Conservation (phyloP, 2,113 vertebrate genomes). For the Trinectes maculatus region DNA sequence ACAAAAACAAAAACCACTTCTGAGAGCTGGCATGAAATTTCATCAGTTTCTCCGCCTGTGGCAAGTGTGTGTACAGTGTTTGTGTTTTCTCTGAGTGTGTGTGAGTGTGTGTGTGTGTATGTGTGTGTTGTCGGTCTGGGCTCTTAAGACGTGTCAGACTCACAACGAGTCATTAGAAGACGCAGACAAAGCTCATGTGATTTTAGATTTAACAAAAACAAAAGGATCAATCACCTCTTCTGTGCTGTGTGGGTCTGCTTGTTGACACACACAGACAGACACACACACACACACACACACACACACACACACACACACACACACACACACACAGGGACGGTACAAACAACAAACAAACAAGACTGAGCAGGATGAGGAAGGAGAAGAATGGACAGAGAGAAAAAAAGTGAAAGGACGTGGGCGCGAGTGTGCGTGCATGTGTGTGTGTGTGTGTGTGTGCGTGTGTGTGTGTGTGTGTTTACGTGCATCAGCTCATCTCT, state of each 20-base stretch:
- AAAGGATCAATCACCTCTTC: no score
- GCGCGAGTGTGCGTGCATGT: no score
- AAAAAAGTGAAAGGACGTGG: no score
- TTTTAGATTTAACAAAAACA: conserved; percentile 35
- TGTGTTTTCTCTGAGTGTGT: conserved; percentile 4
- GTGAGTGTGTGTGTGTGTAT: background rate
- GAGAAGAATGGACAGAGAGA: no score
- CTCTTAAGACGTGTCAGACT: conserved; percentile 3
- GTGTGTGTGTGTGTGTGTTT: background rate
- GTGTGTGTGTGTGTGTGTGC: conserved; percentile 4
- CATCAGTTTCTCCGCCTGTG: conserved; percentile 45
- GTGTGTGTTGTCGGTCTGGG: background rate
- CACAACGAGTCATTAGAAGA: conserved; percentile 11
- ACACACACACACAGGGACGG: no score
- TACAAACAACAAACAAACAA: no score
- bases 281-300: no score
- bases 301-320: no score
- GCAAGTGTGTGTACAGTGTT: conserved; percentile 26
- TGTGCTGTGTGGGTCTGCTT: conserved; percentile 26
- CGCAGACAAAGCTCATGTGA: conserved; percentile 2
- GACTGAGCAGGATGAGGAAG: no score
- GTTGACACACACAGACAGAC: conserved; percentile 37
- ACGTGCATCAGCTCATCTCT: no score
- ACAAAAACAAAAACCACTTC: conserved; percentile 28
- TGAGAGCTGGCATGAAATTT: conserved; percentile 52